phyloP scores from a whole-genome alignment of 2,888 invertebrate species.

The Dasypogon diadema region DNA sequence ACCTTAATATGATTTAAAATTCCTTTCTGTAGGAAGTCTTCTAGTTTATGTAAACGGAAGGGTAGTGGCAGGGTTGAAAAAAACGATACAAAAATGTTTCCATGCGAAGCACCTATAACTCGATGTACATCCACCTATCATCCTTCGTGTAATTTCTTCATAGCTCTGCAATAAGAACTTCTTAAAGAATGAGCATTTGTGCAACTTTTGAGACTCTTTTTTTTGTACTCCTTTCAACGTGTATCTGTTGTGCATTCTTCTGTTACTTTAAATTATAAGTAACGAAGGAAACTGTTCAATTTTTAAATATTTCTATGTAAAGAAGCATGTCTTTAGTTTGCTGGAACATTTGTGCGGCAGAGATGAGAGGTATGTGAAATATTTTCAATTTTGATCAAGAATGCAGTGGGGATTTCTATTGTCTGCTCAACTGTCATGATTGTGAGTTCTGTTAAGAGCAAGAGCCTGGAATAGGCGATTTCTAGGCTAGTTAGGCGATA shows the following conservation, averaged over 20 bases:
- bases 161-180: constrained; percentile 4
- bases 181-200: constrained; percentile 25
- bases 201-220: constrained; percentile 7
- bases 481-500: too few species aligned
- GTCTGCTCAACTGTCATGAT: too few species aligned
- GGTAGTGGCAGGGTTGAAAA: background rate
- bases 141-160: background rate
- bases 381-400: too few species aligned
- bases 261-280: background rate
- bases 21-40: constrained; percentile 35
- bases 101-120: background rate
- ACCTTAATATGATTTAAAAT: constrained; percentile 43
- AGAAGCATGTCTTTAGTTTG: background rate
- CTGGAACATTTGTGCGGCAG: too few species aligned
- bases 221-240: background rate
- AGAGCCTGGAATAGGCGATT: too few species aligned
- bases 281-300: constrained; percentile 7
- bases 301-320: constrained; percentile 28
- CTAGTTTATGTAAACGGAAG: background rate
- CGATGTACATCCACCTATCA: background rate
- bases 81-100: background rate
- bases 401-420: too few species aligned
- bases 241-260: background rate
- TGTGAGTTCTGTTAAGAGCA: too few species aligned
- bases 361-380: too few species aligned